Percentiles rank a stretch among this genome's conserved stretches.
Conservation (phyloP, 2,797 vertebrate genomes). For the Brachyrhaphis roseni region DNA sequence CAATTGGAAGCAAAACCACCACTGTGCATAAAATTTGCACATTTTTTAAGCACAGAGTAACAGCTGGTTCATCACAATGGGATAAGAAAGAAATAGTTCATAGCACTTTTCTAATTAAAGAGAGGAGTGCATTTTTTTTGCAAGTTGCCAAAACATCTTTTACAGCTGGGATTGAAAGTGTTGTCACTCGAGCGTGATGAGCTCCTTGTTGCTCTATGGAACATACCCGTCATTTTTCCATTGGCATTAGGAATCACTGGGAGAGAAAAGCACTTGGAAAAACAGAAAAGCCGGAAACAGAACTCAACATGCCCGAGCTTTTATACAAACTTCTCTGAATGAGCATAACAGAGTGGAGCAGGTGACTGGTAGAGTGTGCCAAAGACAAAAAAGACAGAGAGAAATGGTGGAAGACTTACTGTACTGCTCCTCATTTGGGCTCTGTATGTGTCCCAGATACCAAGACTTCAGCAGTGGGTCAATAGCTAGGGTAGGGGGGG, state of each 20-base stretch:
- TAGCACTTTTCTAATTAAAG: slow-evolving; percentile 24
- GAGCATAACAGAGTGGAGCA: slow-evolving; percentile 60
- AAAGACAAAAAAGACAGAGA: slow-evolving; percentile 39
- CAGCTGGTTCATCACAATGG: slow-evolving; percentile 38
- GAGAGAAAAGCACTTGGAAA: slow-evolving; percentile 57
- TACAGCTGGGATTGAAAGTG: slow-evolving; percentile 33
- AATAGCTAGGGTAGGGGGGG: slow-evolving; percentile 42
- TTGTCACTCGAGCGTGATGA: slow-evolving; percentile 26
- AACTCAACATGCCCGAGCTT: slow-evolving; percentile 48
- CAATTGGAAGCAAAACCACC: slow-evolving; percentile 46
- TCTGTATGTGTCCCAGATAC: slow-evolving; percentile 67
- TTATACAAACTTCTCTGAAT: slow-evolving; percentile 67
- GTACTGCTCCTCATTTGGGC: slow-evolving; percentile 55
- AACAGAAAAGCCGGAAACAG: slow-evolving; percentile 41
- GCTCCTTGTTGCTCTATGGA: slow-evolving; percentile 50
- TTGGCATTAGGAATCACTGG: slow-evolving; percentile 36
- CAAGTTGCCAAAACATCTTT: slow-evolving; percentile 7
- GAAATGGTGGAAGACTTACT: slow-evolving; percentile 64
- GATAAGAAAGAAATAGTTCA: slow-evolving; percentile 29
- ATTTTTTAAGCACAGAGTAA: slow-evolving; percentile 14
- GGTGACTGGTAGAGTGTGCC: slow-evolving; percentile 59
- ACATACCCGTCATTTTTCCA: slow-evolving; percentile 67
- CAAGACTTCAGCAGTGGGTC: slow-evolving; percentile 58
- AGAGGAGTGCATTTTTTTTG: slow-evolving; percentile 15
- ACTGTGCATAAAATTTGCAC: slow-evolving; percentile 19